A percentile compares a stretch with the other conserved stretches of the same genome.
These are phyloP conservation scores for Drosophila paulistorum DNA, from an alignment of 1,140 invertebrate genomes.

Conservation along the genomic window DNA sequence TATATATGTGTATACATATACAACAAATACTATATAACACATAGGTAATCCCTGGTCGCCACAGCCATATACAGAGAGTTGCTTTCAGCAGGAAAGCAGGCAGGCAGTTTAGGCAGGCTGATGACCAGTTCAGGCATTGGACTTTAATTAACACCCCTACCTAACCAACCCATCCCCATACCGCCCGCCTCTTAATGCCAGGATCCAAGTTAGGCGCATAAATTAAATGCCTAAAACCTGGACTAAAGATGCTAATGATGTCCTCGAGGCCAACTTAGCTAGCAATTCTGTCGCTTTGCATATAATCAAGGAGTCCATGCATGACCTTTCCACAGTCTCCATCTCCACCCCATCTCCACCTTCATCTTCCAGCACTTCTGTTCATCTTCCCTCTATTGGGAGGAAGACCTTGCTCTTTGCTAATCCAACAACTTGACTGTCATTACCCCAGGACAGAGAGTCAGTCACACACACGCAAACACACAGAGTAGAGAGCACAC, in stretches of 20 bases:
- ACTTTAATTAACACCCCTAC: slow-evolving; percentile 1
- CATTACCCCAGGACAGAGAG: slow-evolving; percentile 57
- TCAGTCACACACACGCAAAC: slow-evolving; percentile 1
- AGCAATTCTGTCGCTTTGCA: slow-evolving; percentile 59
- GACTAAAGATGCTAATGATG: slow-evolving; percentile 64
- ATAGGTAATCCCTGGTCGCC: slow-evolving; percentile 3
- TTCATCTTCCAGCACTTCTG: not conserved
- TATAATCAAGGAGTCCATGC: slow-evolving; percentile 71
- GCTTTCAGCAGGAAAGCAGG: not conserved
- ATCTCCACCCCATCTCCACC: not conserved
- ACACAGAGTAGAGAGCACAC: not conserved
- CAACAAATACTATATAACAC: not conserved
- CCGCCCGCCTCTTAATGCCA: not conserved
- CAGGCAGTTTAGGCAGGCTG: no score
- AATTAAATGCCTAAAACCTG: slow-evolving; percentile 52
- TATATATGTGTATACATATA: not conserved
- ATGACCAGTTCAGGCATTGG: not conserved
- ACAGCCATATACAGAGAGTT: not conserved
- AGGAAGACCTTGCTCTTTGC: slow-evolving; percentile 50
- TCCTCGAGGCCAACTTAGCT: slow-evolving; percentile 37
- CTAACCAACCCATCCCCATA: not conserved
- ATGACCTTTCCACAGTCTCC: slow-evolving; percentile 33
- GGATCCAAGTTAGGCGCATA: slow-evolving; percentile 51
- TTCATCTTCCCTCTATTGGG: not conserved
- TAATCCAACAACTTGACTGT: slow-evolving; percentile 76